phyloP scores from a whole-genome alignment of 2,888 invertebrate species.

The Temnothorax rugatulus region DNA sequence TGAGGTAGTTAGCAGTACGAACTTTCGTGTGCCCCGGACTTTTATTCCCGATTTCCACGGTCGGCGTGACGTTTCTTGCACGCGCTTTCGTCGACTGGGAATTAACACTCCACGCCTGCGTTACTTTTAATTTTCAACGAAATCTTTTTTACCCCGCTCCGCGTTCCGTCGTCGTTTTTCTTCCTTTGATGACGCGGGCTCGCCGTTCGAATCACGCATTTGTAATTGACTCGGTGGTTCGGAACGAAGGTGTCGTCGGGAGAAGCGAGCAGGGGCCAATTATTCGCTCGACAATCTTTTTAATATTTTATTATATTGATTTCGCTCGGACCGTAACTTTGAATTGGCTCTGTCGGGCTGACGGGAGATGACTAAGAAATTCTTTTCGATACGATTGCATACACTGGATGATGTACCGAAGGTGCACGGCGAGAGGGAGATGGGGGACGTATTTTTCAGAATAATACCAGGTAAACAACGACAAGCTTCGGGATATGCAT shows the following conservation, averaged over 20 bases:
- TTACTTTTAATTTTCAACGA: constrained; percentile 52
- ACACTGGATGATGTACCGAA: not conserved
- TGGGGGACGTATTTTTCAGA: constrained; percentile 60
- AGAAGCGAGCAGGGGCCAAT: constrained; percentile 63
- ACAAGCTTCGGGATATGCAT: constrained; percentile 52
- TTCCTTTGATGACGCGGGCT: constrained; percentile 41
- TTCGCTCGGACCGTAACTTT: constrained; percentile 59
- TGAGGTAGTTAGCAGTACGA: constrained; percentile 35
- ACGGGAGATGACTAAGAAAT: constrained; percentile 44
- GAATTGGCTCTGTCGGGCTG: constrained; percentile 57
- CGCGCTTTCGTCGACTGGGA: not conserved
- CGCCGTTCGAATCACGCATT: constrained; percentile 36
- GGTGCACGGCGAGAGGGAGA: not conserved
- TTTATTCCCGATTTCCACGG: constrained; percentile 54
- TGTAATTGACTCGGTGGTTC: constrained; percentile 56
- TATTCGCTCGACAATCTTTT: constrained; percentile 70
- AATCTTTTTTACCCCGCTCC: constrained; percentile 13
- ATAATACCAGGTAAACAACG: constrained; percentile 57
- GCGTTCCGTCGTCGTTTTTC: constrained; percentile 21
- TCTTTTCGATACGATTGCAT: constrained; percentile 27
- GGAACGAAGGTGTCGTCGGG: constrained; percentile 31
- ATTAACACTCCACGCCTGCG: constrained; percentile 31
- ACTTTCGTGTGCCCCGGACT: constrained; percentile 20
- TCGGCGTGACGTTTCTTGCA: constrained; percentile 34
- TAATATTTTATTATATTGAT: constrained; percentile 70